A percentile compares a stretch with the other conserved stretches of the same genome.
Conservation (phyloP, 30 jellyfish, hydroid and myxozoan species). For the Chrysaora quinquecirrha region DNA sequence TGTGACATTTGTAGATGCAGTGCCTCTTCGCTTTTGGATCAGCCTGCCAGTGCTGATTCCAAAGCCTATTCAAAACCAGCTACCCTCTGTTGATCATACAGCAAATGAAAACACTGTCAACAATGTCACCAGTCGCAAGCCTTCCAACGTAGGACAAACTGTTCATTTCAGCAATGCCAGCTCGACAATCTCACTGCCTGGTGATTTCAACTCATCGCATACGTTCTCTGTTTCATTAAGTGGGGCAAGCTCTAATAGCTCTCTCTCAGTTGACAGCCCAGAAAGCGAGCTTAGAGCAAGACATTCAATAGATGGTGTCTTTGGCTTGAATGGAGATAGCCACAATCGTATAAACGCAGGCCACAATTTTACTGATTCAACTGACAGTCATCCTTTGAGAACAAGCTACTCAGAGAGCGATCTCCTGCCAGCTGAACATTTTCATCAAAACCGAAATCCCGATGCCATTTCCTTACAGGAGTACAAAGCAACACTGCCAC, state of each 20-base stretch:
- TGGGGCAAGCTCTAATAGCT: slow-evolving; percentile 48
- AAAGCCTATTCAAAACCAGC: neutral
- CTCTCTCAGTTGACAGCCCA: slow-evolving; percentile 49
- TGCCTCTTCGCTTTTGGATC: slow-evolving; percentile 91
- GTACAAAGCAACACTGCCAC: neutral
- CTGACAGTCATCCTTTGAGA: slow-evolving; percentile 37
- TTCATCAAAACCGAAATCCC: neutral
- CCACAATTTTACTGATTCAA: neutral
- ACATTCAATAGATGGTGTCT: neutral
- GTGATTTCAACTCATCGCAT: slow-evolving; percentile 15
- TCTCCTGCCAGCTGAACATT: slow-evolving; percentile 28
- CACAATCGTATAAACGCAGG: neutral
- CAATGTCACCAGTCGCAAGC: neutral
- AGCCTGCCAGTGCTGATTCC: slow-evolving; percentile 68
- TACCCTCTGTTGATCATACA: neutral
- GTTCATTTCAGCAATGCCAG: neutral
- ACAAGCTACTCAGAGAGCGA: slow-evolving; percentile 85
- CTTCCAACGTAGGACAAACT: neutral
- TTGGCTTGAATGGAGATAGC: neutral
- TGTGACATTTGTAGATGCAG: slow-evolving; percentile 92
- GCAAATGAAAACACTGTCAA: neutral
- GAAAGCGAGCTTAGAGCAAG: slow-evolving; percentile 20
- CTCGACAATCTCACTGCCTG: slow-evolving; percentile 49
- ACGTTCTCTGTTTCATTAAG: slow-evolving; percentile 2
- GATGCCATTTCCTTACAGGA: slow-evolving; percentile 17